These are phyloP conservation scores for Platerodrilus igneus DNA, from an alignment of 2,888 invertebrate species.

Conservation along the genomic window DNA sequence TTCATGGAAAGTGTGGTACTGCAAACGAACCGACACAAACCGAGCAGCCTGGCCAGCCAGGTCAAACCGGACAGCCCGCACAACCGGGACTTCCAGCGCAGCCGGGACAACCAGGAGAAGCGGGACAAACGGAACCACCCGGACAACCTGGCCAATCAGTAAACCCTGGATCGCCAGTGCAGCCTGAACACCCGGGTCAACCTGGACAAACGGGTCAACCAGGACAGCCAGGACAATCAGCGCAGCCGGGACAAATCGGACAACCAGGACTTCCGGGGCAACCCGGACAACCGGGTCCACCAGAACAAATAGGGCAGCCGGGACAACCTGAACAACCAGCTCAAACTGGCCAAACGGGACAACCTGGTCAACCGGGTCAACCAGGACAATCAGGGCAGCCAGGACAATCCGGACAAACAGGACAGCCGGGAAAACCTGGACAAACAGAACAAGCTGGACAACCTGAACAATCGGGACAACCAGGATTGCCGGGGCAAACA, in stretches of 20 bases:
- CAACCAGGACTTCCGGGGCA: constrained; percentile 20
- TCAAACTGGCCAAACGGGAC: constrained; percentile 24
- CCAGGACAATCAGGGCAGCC: constrained; percentile 23
- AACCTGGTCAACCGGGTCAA: constrained; percentile 21
- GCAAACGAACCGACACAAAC: constrained; percentile 15
- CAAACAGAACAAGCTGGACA: constrained; percentile 32
- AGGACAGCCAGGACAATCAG: constrained; percentile 33
- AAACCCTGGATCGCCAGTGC: constrained; percentile 28
- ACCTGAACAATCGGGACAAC: constrained; percentile 13
- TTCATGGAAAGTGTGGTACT: constrained; percentile 25
- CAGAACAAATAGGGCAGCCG: constrained; percentile 15
- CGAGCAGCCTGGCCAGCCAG: constrained; percentile 11
- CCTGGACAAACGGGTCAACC: constrained; percentile 20
- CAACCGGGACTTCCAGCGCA: constrained; percentile 14
- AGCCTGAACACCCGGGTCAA: constrained; percentile 18
- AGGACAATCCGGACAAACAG: constrained; percentile 23
- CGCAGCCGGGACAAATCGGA: constrained; percentile 11
- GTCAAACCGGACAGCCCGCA: too few species aligned
- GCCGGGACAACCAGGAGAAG: constrained; percentile 16
- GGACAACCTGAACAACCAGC: constrained; percentile 24
- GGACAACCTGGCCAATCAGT: constrained; percentile 20
- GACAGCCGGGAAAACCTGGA: constrained; percentile 23
- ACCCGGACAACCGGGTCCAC: constrained; percentile 19
- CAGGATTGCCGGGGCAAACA: constrained; percentile 24
- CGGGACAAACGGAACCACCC: constrained; percentile 39